phyloP scores from a whole-genome alignment of 1,140 invertebrate species.

The Conus ventricosus region DNA sequence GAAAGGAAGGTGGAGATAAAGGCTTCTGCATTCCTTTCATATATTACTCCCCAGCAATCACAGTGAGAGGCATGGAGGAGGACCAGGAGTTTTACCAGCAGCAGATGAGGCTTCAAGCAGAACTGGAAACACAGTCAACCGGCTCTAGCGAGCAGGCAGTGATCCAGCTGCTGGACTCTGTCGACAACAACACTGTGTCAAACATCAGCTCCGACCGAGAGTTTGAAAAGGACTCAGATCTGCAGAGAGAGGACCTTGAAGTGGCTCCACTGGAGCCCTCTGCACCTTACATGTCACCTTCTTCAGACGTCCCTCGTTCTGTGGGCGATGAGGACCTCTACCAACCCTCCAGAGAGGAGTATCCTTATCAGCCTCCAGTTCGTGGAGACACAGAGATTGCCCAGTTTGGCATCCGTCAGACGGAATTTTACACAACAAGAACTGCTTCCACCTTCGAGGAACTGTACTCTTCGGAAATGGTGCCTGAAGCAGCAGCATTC shows the following conservation, averaged over 20 bases:
- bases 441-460: slow-evolving; percentile 60
- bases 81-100: background rate
- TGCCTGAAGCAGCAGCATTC: slow-evolving; percentile 10
- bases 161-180: slow-evolving; percentile 47
- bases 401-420: slow-evolving; percentile 64
- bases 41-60: background rate
- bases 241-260: slow-evolving; percentile 23
- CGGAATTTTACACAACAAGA: slow-evolving; percentile 52
- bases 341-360: slow-evolving; percentile 55
- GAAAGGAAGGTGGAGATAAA: background rate
- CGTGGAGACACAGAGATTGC: slow-evolving; percentile 62
- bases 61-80: background rate
- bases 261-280: slow-evolving; percentile 43
- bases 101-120: background rate
- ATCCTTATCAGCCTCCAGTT: slow-evolving; percentile 50
- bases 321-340: slow-evolving; percentile 67
- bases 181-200: slow-evolving; percentile 52
- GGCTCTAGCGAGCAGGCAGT: slow-evolving; percentile 53
- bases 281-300: slow-evolving; percentile 29
- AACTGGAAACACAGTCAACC: slow-evolving; percentile 44
- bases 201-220: slow-evolving; percentile 53
- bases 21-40: background rate
- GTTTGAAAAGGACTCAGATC: slow-evolving; percentile 27
- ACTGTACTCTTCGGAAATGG: slow-evolving; percentile 53
- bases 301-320: slow-evolving; percentile 32